Evolutionary conservation across 1,140 invertebrate species (phyloP).

Genomic region (Magallana ariakensis): DNA sequence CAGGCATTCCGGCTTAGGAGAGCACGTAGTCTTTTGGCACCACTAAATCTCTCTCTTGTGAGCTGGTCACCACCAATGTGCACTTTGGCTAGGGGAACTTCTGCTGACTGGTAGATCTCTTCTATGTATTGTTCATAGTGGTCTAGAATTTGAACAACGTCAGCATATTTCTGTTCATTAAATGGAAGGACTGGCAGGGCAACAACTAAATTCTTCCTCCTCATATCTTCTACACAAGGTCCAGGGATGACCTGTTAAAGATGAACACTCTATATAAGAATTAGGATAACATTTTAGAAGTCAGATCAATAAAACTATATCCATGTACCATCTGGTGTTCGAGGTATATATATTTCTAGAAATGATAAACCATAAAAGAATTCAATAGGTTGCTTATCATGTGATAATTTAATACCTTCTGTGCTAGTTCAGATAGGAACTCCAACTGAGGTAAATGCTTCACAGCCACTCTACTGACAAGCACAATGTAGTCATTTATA

Average conservation of each 20-base stretch:
- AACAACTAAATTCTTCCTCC: conserved; percentile 2
- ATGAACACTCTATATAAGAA: background rate
- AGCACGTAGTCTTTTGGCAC: conserved; percentile 8
- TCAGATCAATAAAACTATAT: background rate
- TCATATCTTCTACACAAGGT: background rate
- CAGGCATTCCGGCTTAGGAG: background rate
- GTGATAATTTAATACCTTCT: background rate
- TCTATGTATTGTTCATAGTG: background rate
- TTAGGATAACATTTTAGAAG: background rate
- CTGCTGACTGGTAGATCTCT: background rate
- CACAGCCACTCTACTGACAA: background rate
- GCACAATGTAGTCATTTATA: background rate
- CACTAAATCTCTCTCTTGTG: conserved; percentile 1
- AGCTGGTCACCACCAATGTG: conserved; percentile 26
- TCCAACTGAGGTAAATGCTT: conserved; percentile 1
- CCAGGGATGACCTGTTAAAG: background rate
- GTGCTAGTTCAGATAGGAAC: background rate
- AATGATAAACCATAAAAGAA: background rate
- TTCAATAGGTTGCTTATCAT: background rate
- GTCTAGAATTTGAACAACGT: conserved; percentile 29
- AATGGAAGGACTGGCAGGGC: background rate
- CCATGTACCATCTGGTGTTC: background rate
- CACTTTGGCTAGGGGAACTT: background rate
- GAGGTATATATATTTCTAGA: background rate
- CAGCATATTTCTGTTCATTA: conserved; percentile 39